A percentile compares a stretch with the other conserved stretches of the same genome.
These are phyloP conservation scores for Crocuta crocuta DNA, from an alignment of 2,113 vertebrate genomes.

Conservation along the genomic window DNA sequence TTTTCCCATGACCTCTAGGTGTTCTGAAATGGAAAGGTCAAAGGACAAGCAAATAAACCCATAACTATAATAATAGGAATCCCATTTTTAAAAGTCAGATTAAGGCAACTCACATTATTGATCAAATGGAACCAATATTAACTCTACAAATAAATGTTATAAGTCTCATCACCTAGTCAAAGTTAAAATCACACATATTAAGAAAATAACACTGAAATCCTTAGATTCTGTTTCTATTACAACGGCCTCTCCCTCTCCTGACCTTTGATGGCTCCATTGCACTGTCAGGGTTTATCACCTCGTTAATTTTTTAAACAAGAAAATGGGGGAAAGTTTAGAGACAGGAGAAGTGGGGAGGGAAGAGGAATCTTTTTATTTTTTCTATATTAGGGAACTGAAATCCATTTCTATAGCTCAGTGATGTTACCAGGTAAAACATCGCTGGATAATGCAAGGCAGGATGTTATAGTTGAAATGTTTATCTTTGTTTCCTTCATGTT, in stretches of 20 bases:
- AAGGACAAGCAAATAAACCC: not conserved
- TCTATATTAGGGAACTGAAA: not conserved
- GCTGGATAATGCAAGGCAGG: not conserved
- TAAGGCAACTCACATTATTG: not conserved
- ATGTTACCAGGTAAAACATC: not conserved
- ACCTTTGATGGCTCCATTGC: not conserved
- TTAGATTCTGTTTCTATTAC: not conserved
- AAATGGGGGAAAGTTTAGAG: not conserved
- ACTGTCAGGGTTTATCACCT: not conserved
- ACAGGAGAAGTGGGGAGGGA: not conserved
- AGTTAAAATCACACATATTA: not conserved
- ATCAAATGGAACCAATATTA: not conserved
- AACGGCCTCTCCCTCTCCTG: not conserved
- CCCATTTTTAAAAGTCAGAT: not conserved
- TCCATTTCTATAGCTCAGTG: not conserved
- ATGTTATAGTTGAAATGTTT: not conserved
- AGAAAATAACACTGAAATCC: not conserved
- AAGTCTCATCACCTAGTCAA: not conserved
- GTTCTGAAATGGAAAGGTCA: conserved; percentile 4
- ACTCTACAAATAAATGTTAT: not conserved
- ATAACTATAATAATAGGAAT: not conserved
- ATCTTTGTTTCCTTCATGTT: not conserved
- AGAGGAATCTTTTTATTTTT: not conserved
- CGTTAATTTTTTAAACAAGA: not conserved
- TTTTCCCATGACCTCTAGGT: not conserved